Evolutionary conservation across 2,113 vertebrate genomes (phyloP).

Genomic region (Potamarius usumacintae): DNA sequence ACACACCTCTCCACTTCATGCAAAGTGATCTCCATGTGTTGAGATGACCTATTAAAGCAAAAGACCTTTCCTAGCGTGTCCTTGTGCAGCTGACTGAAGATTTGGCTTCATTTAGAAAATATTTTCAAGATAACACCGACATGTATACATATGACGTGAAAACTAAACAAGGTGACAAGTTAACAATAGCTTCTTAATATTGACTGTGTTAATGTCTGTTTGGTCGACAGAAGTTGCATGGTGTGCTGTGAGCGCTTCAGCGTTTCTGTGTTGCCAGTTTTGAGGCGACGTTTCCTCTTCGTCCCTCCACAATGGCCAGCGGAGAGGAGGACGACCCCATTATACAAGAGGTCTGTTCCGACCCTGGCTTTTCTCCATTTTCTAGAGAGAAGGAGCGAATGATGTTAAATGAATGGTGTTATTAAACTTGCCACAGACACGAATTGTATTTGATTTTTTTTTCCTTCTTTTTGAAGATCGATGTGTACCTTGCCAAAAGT

Average conservation of each 20-base stretch:
- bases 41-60: neutral
- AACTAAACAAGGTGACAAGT: neutral
- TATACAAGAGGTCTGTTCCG: constrained; percentile 86
- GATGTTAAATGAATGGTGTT: neutral
- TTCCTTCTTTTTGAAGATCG: constrained; percentile 75
- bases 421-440: neutral
- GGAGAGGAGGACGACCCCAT: constrained; percentile 97
- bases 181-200: too few species aligned
- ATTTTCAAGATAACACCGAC: neutral
- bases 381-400: neutral
- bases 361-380: neutral
- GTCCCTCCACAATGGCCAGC: constrained; percentile 87
- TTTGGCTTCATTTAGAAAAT: neutral
- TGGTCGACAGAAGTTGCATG: constrained; percentile 6
- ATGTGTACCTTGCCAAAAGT: constrained; percentile 94
- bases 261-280: constrained; percentile 52
- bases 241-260: constrained; percentile 16
- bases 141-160: too few species aligned
- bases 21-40: neutral
- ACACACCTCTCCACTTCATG: neutral
- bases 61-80: neutral
- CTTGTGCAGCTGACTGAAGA: neutral
- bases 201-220: neutral
- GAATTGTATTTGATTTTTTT: neutral
- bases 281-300: constrained; percentile 43